A percentile compares a stretch with the other conserved stretches of the same genome.
Conservation (phyloP, 2,888 invertebrate genomes). For the Onchidella celtica region DNA sequence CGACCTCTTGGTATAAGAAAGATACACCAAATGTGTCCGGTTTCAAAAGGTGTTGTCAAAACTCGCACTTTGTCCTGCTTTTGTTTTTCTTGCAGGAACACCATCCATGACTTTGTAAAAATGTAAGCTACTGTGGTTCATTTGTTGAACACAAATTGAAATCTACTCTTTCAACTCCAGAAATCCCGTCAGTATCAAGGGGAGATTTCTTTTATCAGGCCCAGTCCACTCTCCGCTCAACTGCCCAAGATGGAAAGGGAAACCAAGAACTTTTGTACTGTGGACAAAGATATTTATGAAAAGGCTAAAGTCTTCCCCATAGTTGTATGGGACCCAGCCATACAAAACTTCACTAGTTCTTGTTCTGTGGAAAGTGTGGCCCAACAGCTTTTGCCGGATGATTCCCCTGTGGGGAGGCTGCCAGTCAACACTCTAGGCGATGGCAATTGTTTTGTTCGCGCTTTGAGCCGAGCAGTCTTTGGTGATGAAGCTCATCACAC, state of each 20-base stretch:
- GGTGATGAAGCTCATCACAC: neutral
- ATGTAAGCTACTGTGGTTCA: neutral
- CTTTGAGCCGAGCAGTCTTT: neutral
- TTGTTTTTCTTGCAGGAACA: neutral
- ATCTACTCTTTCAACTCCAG: neutral
- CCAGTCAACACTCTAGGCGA: neutral
- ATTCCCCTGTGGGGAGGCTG: neutral
- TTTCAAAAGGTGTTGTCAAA: neutral
- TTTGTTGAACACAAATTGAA: neutral
- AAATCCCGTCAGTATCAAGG: neutral
- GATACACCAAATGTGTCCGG: neutral
- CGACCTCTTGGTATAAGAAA: neutral
- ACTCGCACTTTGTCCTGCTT: neutral
- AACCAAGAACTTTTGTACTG: neutral
- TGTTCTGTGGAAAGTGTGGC: neutral
- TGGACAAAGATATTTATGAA: neutral
- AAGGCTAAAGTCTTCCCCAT: neutral
- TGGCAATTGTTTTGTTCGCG: neutral
- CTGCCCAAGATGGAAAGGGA: neutral
- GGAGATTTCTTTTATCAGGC: neutral
- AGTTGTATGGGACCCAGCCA: neutral
- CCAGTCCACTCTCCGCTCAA: neutral
- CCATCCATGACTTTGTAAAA: neutral
- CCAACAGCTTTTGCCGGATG: neutral
- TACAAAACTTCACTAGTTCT: neutral